Evolutionary conservation across 1,140 invertebrate species (phyloP).

Genomic region (Cotesia vestalis): DNA sequence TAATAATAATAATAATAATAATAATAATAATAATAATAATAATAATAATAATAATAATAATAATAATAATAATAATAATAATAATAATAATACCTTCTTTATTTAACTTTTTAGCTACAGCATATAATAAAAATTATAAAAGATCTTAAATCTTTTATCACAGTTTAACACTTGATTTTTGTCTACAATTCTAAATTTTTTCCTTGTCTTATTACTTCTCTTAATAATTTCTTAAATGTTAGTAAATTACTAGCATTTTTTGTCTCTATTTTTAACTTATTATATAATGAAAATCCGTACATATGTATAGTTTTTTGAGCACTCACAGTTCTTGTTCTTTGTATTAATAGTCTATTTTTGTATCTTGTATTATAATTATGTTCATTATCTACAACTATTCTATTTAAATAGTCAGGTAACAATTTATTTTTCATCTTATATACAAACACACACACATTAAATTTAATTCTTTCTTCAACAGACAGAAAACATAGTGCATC

Average conservation of each 20-base stretch:
- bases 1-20: too few relatives aligned
- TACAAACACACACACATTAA: constrained; percentile 4
- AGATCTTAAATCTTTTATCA: too few relatives aligned
- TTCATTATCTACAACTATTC: neutral
- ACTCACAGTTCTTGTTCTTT: neutral
- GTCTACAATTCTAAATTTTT: neutral
- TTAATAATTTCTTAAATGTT: neutral
- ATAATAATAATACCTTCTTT: too few relatives aligned
- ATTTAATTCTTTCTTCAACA: neutral
- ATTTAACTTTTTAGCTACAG: too few relatives aligned
- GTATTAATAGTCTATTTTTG: neutral
- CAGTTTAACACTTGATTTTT: neutral
- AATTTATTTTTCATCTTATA: neutral
- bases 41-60: too few relatives aligned
- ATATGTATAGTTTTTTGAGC: neutral
- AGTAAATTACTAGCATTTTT: neutral
- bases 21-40: too few relatives aligned
- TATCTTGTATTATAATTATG: neutral
- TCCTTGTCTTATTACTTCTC: neutral
- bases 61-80: too few relatives aligned
- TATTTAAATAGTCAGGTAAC: neutral
- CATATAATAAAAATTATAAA: too few relatives aligned
- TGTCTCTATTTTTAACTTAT: neutral
- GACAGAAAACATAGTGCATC: neutral
- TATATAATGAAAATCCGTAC: neutral